Conservation (phyloP, 2,888 invertebrate species). For the Ichneumon xanthorius region DNA sequence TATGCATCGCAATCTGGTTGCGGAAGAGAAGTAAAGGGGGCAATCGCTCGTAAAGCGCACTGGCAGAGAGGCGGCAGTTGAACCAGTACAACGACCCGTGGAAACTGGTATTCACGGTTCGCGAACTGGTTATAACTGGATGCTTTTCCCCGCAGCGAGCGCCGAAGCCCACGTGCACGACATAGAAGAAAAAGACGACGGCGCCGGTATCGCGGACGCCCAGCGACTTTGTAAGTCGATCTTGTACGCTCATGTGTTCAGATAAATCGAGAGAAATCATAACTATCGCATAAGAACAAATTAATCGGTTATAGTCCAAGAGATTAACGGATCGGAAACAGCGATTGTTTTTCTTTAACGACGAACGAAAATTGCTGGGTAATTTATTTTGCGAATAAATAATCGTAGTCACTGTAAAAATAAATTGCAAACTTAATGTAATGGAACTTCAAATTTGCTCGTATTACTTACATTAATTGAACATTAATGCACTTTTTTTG, state of each 20-base stretch:
- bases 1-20: constrained; percentile 55
- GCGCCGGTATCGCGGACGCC: constrained; percentile 23
- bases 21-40: constrained; percentile 61
- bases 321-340: neutral
- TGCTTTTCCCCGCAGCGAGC: neutral
- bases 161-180: constrained; percentile 6
- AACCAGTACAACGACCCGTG: constrained; percentile 77
- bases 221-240: neutral
- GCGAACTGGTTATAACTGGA: constrained; percentile 76
- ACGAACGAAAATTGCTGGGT: neutral
- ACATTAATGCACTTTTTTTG: no score
- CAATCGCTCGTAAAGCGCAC: constrained; percentile 33
- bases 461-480: no score
- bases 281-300: neutral
- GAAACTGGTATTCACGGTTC: constrained; percentile 72
- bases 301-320: neutral
- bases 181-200: neutral
- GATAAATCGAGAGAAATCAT: neutral
- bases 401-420: neutral
- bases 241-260: neutral
- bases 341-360: neutral
- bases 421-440: no score
- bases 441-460: no score
- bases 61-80: constrained; percentile 35
- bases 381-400: neutral